Conservation (phyloP, 2,888 invertebrate genomes). For the Pseudolycoriella hygida region DNA sequence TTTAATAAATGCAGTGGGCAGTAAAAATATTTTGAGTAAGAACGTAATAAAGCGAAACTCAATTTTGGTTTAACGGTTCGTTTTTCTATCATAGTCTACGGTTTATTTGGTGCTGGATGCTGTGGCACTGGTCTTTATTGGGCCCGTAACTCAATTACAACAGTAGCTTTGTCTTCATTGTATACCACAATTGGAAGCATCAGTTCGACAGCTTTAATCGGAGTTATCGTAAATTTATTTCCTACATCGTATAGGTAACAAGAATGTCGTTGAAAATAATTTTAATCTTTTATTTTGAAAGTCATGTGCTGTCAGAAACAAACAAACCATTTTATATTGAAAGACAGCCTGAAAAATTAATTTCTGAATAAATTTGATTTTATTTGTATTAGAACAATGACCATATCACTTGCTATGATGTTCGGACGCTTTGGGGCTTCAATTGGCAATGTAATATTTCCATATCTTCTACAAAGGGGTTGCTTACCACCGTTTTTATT, state of each 20-base stretch:
- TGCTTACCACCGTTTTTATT: slow-evolving; percentile 56
- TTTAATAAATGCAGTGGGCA: slow-evolving; percentile 34
- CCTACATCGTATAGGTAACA: slow-evolving; percentile 44
- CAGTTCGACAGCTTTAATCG: slow-evolving; percentile 38
- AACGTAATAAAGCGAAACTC: not conserved
- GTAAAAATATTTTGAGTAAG: slow-evolving; percentile 35
- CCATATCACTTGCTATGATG: slow-evolving; percentile 53
- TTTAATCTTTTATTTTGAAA: no score
- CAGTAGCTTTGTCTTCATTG: slow-evolving; percentile 36
- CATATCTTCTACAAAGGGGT: slow-evolving; percentile 44
- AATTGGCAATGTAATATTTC: slow-evolving; percentile 51
- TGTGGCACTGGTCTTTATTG: slow-evolving; percentile 37
- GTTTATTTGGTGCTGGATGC: slow-evolving; percentile 31
- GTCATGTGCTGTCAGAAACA: no score
- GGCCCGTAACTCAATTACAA: slow-evolving; percentile 33
- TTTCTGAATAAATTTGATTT: no score
- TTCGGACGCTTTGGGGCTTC: slow-evolving; percentile 51
- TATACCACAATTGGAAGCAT: slow-evolving; percentile 37
- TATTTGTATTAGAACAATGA: slow-evolving; percentile 40
- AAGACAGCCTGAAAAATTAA: no score
- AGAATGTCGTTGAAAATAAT: not conserved
- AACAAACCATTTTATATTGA: no score
- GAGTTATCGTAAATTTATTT: slow-evolving; percentile 44
- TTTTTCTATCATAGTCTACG: slow-evolving; percentile 22
- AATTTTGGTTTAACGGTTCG: no score